A percentile compares a stretch with the other conserved stretches of the same genome.
Evolutionary conservation across 2,113 vertebrate genomes (phyloP).

Genomic region (Alethe diademata): DNA sequence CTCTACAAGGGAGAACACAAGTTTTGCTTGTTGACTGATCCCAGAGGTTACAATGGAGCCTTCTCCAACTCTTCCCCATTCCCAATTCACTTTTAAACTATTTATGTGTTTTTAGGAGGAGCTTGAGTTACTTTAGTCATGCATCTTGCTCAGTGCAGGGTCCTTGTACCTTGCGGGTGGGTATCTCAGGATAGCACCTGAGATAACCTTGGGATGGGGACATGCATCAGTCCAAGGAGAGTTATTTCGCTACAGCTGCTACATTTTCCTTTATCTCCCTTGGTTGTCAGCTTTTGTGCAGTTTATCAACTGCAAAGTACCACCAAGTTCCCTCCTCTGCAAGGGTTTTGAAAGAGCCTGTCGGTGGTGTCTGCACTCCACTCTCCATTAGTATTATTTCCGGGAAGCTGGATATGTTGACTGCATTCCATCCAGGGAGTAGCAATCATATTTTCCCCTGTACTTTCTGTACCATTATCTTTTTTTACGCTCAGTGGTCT

Average conservation of each 20-base stretch:
- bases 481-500: neutral
- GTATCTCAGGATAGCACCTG: neutral
- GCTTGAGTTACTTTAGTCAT: neutral
- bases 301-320: neutral
- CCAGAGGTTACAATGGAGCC: neutral
- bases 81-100: neutral
- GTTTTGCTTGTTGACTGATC: rapidly evolving
- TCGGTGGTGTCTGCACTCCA: too few relatives aligned
- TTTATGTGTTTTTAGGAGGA: neutral
- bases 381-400: neutral
- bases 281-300: neutral
- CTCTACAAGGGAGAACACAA: rapidly evolving
- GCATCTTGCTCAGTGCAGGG: too few relatives aligned
- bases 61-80: neutral
- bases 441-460: neutral
- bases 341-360: neutral
- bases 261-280: neutral
- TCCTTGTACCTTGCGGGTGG: rapidly evolving
- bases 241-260: neutral
- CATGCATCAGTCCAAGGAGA: neutral
- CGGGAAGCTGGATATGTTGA: neutral
- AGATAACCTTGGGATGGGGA: neutral
- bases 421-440: neutral
- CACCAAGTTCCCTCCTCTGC: rapidly evolving
- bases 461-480: rapidly evolving